Conservation (phyloP, 1,140 invertebrate species). For the Bombus sylvicola region DNA sequence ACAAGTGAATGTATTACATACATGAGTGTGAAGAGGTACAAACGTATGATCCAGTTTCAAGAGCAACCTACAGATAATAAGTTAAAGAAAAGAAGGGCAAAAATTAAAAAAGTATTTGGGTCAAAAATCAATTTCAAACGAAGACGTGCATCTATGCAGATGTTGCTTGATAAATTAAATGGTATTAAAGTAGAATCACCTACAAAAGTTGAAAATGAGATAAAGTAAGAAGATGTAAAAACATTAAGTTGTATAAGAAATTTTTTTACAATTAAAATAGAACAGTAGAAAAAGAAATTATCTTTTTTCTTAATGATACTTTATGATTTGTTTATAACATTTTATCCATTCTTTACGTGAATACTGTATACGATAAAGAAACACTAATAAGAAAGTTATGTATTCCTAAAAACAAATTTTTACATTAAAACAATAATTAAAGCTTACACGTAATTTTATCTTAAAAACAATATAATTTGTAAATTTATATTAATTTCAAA, state of each 20-base stretch:
- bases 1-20: conserved; percentile 58
- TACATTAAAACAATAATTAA: neutral
- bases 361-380: neutral
- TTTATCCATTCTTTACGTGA: conserved; percentile 3
- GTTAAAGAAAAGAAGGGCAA: conserved; percentile 76
- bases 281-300: neutral
- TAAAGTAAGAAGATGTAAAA: conserved; percentile 31
- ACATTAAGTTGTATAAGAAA: conserved; percentile 23
- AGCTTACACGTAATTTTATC: neutral
- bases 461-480: neutral
- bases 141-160: conserved; percentile 71
- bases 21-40: conserved; percentile 76
- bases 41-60: conserved; percentile 76
- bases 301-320: neutral
- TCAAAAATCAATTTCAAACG: conserved; percentile 63
- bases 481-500: neutral
- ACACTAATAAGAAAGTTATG: neutral
- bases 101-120: conserved; percentile 75
- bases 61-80: conserved; percentile 66
- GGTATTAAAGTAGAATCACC: conserved; percentile 62
- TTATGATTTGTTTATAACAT: neutral
- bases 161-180: conserved; percentile 75
- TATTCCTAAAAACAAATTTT: neutral
- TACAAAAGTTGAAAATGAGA: conserved; percentile 44
- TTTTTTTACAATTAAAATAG: neutral